Evolutionary conservation across 2,113 vertebrate species (phyloP).

Genomic region (Danio rerio): GRCz12tu NC_133181.1:26209501-26210000

Average conservation of each 20-base stretch:
- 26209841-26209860: not conserved
- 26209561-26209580: slow-evolving; percentile 17
- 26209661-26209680: not conserved
- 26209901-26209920: slow-evolving; percentile 19
- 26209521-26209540: slow-evolving; percentile 37
- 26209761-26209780: not conserved
- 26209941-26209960: slow-evolving; percentile 17
- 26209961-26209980: slow-evolving; percentile 24
- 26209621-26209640: not conserved
- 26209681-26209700: not conserved
- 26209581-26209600: not conserved
- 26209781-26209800: no score
- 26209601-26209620: not conserved
- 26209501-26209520: slow-evolving; percentile 15
- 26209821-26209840: slow-evolving; percentile 6
- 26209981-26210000: slow-evolving; percentile 23
- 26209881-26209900: not conserved
- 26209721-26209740: not conserved
- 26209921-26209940: slow-evolving; percentile 1
- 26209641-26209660: not conserved
- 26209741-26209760: not conserved
- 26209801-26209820: slow-evolving; percentile 6
- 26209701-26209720: not conserved
- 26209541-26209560: slow-evolving; percentile 22
- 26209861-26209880: not conserved